Conservation (phyloP, 2,888 invertebrate genomes). For the Scaeva pyrastri region DNA sequence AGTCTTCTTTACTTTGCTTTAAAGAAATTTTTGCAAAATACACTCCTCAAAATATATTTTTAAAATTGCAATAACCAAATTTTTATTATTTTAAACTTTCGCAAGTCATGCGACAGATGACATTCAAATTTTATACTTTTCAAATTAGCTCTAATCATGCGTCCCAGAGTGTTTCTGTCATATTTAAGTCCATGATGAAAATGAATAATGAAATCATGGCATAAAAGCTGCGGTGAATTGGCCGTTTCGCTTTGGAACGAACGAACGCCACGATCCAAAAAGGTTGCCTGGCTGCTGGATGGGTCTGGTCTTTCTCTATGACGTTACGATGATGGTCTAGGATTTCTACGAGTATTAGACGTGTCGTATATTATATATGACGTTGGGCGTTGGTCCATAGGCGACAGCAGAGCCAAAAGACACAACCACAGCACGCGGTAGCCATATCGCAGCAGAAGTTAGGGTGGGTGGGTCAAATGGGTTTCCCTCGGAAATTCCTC, state of each 20-base stretch:
- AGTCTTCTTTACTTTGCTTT: no score
- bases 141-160: not conserved
- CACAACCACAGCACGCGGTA: not conserved
- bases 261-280: constrained; percentile 30
- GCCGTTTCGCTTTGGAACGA: constrained; percentile 58
- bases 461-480: constrained; percentile 13
- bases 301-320: constrained; percentile 18
- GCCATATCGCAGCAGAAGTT: not conserved
- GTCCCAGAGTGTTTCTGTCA: not conserved
- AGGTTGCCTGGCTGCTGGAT: no score
- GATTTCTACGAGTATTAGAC: constrained; percentile 14
- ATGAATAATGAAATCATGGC: constrained; percentile 68
- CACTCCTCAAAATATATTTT: no score
- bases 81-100: no score
- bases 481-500: constrained; percentile 49
- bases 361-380: not conserved
- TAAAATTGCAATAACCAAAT: no score
- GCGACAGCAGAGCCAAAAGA: not conserved
- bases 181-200: constrained; percentile 12
- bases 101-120: no score
- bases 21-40: no score
- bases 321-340: constrained; percentile 18
- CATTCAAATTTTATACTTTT: no score
- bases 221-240: constrained; percentile 66
- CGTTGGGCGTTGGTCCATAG: constrained; percentile 5